Percentiles rank a stretch among this genome's conserved stretches.
phyloP scores from a whole-genome alignment of 1,140 invertebrate genomes.

The Solenopsis fugax region DNA sequence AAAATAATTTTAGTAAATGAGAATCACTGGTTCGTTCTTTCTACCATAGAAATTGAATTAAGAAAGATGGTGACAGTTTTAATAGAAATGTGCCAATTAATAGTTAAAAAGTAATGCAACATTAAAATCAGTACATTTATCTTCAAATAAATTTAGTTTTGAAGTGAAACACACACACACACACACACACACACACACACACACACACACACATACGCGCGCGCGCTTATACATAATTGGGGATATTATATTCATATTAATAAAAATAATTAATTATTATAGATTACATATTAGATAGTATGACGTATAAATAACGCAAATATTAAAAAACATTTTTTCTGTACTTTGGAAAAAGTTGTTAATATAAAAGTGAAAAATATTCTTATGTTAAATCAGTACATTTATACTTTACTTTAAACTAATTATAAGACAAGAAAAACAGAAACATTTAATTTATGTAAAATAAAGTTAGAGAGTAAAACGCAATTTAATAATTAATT shows the following conservation, averaged over 20 bases:
- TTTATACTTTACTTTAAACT: background rate
- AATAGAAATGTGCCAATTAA: background rate
- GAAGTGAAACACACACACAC: background rate
- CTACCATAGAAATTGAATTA: background rate
- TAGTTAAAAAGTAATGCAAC: background rate
- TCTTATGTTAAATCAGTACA: background rate
- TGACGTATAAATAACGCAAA: background rate
- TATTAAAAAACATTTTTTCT: background rate
- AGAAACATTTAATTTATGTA: background rate
- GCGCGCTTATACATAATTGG: too few relatives aligned
- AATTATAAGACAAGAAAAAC: background rate
- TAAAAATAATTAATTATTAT: too few relatives aligned
- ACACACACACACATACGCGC: too few relatives aligned
- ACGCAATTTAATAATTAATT: background rate
- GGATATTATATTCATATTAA: too few relatives aligned
- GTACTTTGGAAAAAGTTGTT: background rate
- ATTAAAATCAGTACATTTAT: background rate
- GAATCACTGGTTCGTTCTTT: slow-evolving; percentile 4
- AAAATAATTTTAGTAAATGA: slow-evolving; percentile 1
- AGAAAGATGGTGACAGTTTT: slow-evolving; percentile 15
- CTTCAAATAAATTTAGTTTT: background rate
- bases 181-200: too few relatives aligned
- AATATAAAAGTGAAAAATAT: background rate
- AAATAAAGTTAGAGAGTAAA: background rate
- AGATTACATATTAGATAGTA: background rate